phyloP scores from a whole-genome alignment of 2,888 invertebrate genomes.

The Agrilus cyanescens region DNA sequence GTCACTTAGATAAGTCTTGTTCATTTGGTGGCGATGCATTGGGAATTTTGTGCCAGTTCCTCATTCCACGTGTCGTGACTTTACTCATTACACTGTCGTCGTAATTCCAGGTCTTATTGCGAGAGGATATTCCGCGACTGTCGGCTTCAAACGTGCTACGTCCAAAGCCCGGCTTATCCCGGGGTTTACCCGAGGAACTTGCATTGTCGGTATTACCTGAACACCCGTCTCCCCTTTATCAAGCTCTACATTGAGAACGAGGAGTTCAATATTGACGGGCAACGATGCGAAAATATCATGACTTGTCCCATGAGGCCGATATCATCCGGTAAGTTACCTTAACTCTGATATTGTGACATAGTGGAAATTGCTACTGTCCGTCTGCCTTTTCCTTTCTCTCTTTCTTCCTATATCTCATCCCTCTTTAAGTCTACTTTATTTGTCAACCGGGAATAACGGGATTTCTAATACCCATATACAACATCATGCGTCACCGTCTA shows the following conservation, averaged over 20 bases:
- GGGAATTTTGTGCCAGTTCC: no score
- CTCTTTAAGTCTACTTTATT: no score
- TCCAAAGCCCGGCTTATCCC: constrained; percentile 87
- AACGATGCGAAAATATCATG: constrained; percentile 89
- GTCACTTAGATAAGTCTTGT: no score
- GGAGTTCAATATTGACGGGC: constrained; percentile 88
- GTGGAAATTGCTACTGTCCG: no score
- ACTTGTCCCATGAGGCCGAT: constrained; percentile 88
- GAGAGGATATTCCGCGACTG: constrained; percentile 81
- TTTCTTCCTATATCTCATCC: no score
- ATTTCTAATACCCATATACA: no score
- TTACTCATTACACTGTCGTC: no score
- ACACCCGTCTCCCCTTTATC: constrained; percentile 79
- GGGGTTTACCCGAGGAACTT: constrained; percentile 84
- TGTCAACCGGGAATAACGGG: no score
- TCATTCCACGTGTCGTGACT: no score
- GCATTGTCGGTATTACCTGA: constrained; percentile 82
- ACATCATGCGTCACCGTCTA: no score
- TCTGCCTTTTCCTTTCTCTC: no score
- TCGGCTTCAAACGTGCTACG: constrained; percentile 82
- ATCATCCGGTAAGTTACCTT: constrained; percentile 51
- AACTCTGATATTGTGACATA: constrained; percentile 1
- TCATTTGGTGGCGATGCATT: no score
- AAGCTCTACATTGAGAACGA: constrained; percentile 87
- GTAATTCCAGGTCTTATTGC: constrained; percentile 61